These are phyloP conservation scores for Tretioscincus oriximinensis DNA, from an alignment of 2,113 vertebrate genomes.

Conservation along the genomic window DNA sequence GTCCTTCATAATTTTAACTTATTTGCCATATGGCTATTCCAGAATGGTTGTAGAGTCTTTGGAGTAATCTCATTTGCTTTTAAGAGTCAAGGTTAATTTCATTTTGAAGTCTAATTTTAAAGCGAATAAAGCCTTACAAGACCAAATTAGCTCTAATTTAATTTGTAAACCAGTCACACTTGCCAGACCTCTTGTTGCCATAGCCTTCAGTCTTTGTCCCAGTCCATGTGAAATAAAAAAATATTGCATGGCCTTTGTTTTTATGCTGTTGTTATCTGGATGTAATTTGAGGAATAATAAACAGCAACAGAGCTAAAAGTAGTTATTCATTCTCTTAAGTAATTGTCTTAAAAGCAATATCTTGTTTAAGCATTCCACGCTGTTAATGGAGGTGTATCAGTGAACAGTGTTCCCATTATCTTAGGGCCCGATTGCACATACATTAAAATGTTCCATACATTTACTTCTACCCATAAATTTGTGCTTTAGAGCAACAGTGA, in stretches of 20 bases:
- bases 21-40: conserved; percentile 29
- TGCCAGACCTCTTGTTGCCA: background rate
- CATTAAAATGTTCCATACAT: background rate
- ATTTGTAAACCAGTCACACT: conserved; percentile 19
- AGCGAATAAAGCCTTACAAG: conserved; percentile 26
- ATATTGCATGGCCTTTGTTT: background rate
- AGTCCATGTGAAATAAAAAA: background rate
- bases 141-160: conserved; percentile 7
- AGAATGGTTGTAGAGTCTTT: conserved; percentile 21
- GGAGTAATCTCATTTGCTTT: background rate
- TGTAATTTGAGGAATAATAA: conserved; percentile 1
- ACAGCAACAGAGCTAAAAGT: background rate
- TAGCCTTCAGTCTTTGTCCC: background rate
- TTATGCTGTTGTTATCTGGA: background rate
- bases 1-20: conserved; percentile 4
- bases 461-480: background rate
- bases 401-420: background rate
- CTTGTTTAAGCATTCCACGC: conserved; percentile 5
- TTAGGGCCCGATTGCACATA: background rate
- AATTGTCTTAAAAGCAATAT: conserved; percentile 20
- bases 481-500: background rate
- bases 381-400: conserved; percentile 17
- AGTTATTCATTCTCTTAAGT: background rate
- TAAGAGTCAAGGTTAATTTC: conserved; percentile 34
- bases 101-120: conserved; percentile 29